phyloP scores from a whole-genome alignment of 2,797 vertebrate genomes.

The Hypotaenidia philippensis region DNA sequence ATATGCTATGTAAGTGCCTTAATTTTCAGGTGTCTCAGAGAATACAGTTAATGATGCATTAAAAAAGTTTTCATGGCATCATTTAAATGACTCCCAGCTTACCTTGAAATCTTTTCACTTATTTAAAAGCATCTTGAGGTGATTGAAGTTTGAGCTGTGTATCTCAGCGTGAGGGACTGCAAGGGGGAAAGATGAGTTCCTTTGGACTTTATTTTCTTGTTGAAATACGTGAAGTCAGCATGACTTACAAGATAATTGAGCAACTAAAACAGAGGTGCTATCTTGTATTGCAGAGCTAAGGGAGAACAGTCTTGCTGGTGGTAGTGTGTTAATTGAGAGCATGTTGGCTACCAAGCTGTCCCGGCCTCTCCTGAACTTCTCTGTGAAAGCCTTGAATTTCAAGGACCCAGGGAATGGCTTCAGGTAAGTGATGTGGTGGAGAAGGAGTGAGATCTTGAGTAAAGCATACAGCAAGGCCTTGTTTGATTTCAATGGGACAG shows the following conservation, averaged over 20 bases:
- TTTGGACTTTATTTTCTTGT: conserved; percentile 44
- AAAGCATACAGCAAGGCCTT: neutral
- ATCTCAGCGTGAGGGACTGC: neutral
- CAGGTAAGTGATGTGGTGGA: conserved; percentile 60
- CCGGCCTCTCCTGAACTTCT: conserved; percentile 64
- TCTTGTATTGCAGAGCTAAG: conserved; percentile 71
- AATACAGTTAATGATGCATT: neutral
- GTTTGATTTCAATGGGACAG: neutral
- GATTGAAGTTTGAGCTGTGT: neutral
- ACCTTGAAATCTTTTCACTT: neutral
- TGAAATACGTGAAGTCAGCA: neutral
- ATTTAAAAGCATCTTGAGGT: neutral
- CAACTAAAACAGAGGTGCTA: conserved; percentile 21
- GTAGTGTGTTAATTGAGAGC: neutral
- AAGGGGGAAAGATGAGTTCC: neutral
- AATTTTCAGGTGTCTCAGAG: neutral
- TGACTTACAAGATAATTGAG: conserved; percentile 29
- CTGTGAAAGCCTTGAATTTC: conserved; percentile 50
- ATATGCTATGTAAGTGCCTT: neutral
- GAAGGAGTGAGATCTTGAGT: neutral
- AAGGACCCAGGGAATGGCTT: conserved; percentile 12
- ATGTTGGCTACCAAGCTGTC: conserved; percentile 75
- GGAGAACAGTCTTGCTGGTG: neutral
- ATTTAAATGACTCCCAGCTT: neutral
- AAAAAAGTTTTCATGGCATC: neutral